These are phyloP conservation scores for Aspidoscelis tigris DNA, from an alignment of 2,113 vertebrate genomes.

Conservation along the genomic window DNA sequence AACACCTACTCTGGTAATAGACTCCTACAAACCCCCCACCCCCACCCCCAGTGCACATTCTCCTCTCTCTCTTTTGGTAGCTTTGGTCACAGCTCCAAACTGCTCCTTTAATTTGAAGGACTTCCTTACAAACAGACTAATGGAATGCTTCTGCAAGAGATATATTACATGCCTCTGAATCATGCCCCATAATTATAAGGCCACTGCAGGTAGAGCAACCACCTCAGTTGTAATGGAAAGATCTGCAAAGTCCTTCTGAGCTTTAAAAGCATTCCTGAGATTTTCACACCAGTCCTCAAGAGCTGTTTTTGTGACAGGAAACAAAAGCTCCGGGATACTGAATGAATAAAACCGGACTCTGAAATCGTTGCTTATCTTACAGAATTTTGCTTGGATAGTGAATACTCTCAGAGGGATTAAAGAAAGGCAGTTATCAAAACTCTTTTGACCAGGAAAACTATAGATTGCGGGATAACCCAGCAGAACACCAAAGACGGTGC, in stretches of 20 bases:
- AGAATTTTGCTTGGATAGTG: constrained; percentile 75
- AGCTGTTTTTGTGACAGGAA: constrained; percentile 55
- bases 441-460: constrained; percentile 76
- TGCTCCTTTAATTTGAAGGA: neutral
- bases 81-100: neutral
- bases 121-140: neutral
- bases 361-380: constrained; percentile 56
- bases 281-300: constrained; percentile 78
- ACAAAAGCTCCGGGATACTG: constrained; percentile 85
- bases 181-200: constrained; percentile 71
- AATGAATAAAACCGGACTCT: constrained; percentile 86
- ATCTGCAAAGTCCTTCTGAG: constrained; percentile 81
- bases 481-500: constrained; percentile 87
- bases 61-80: neutral
- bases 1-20: neutral
- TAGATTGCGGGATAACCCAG: constrained; percentile 89
- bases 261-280: constrained; percentile 76
- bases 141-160: neutral
- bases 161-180: neutral
- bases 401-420: constrained; percentile 84
- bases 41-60: neutral
- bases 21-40: neutral
- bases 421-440: constrained; percentile 85
- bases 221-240: constrained; percentile 79
- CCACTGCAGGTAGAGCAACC: constrained; percentile 81